phyloP scores from a whole-genome alignment of 37 sponge, comb jelly and placozoan genomes.

The Eunapius fragilis region DNA sequence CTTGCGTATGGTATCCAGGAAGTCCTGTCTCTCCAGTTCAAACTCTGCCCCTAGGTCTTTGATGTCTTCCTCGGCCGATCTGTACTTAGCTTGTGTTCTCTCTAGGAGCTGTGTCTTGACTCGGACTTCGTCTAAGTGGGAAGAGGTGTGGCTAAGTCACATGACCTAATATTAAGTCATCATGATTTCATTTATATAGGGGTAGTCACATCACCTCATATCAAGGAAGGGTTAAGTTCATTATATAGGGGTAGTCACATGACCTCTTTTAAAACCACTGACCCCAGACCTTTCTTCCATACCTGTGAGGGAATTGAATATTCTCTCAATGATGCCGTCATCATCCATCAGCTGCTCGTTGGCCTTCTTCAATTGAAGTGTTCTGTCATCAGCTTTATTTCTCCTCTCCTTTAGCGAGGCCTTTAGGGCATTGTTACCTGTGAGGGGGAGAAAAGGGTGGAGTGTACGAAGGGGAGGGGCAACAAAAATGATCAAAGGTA shows the following conservation, averaged over 20 bases:
- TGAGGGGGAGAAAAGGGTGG: background rate
- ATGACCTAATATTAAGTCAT: no score
- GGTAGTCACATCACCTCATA: no score
- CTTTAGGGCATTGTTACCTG: slow-evolving; percentile 40
- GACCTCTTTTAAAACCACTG: no score
- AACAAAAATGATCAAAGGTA: background rate
- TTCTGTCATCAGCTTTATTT: slow-evolving; percentile 44
- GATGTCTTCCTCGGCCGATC: slow-evolving; percentile 81
- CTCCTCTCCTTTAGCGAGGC: slow-evolving; percentile 49
- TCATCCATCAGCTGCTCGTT: slow-evolving; percentile 25
- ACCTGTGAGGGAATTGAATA: slow-evolving; percentile 85
- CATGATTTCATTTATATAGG: no score
- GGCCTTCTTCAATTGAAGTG: slow-evolving; percentile 17
- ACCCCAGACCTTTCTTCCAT: no score
- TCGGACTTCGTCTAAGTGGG: slow-evolving; percentile 70
- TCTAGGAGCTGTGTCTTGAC: slow-evolving; percentile 63
- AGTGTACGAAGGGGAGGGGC: background rate
- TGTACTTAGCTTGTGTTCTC: slow-evolving; percentile 26
- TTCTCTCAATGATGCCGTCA: slow-evolving; percentile 70
- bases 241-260: no score
- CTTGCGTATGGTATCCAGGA: slow-evolving; percentile 86
- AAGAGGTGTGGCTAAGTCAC: background rate
- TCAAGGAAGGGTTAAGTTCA: no score
- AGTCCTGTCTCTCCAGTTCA: slow-evolving; percentile 84
- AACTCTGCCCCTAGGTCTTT: slow-evolving; percentile 88